Evolutionary conservation across 1,140 invertebrate genomes (phyloP), one percentile per base, ranked within the genome.

Genomic region (Pteromalus puparum): DNA sequence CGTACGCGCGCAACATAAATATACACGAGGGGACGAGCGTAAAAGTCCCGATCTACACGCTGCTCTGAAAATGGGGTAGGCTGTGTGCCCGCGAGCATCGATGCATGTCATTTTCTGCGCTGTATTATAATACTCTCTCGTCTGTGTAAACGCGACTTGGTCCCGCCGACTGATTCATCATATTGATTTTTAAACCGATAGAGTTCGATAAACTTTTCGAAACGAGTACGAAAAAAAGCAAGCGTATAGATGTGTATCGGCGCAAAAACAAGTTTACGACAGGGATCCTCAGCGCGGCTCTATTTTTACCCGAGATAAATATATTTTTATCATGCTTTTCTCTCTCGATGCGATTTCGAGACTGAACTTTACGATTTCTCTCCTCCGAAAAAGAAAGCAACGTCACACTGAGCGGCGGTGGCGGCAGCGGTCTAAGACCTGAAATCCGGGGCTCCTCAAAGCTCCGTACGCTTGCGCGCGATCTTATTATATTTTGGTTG

Each of bases 401-500:
- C 70, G 21, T 34, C 30, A 34, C 30, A 5, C n/a, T n/a, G 3
- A 28, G 65, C 65, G 48, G 68, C n/a, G n/a, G 65, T 73, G n/a
- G 65, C 65, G 48, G 68, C n/a, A 13, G 65, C 76, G n/a, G 65
- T 68, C 72, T 34, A 42, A 61, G 84, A 81, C 80, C 81, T 70
- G 78, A 87, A 86, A 86, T 83, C 83, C 83, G 46, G 67, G 81
- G 85, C 67, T 83, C 15, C 67, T 7, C 61, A 21, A 42, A 61
- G 53, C 53, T 61, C 53, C 53, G 7, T 61, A 46, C 18, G 81
- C 48, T 42, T n/a, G n/a, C 15, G 46, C 74, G 68, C 82, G 82
- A 87, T 86, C 87, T 87, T 87, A 88, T 88, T 88, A 85, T 85
- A 87, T 90, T 90, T 89, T 87, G 81, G 85, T 88, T 89, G 90